A percentile compares a stretch with the other conserved stretches of the same genome.
Evolutionary conservation across 1,140 invertebrate species (phyloP).

Genomic region (Calosoma granatense): DNA sequence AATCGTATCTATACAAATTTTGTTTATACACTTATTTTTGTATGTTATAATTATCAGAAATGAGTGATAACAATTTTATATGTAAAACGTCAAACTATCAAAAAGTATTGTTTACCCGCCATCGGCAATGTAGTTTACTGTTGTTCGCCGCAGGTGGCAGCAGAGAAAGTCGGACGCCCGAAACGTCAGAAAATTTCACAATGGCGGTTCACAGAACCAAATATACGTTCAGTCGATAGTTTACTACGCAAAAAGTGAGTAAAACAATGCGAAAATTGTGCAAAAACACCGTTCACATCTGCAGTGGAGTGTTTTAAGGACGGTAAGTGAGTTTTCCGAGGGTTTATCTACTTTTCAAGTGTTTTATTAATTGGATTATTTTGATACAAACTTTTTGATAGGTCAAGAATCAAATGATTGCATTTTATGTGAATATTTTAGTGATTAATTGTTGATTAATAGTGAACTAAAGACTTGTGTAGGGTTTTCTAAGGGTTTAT

Average conservation of each 20-base stretch:
- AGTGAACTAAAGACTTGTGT: background rate
- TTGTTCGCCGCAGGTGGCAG: background rate
- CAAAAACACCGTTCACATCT: background rate
- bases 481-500: no score
- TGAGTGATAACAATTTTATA: no score
- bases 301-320: background rate
- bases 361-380: background rate
- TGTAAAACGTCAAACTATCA: no score
- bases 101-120: no score
- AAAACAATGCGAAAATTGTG: background rate
- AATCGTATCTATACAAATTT: no score
- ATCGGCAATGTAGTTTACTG: background rate
- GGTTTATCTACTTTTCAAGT: background rate
- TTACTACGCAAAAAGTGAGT: background rate
- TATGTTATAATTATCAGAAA: no score
- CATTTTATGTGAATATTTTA: background rate
- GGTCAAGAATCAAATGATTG: background rate
- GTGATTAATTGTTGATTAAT: background rate
- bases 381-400: background rate
- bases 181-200: conserved; percentile 1
- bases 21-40: no score
- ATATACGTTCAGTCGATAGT: background rate
- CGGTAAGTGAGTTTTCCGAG: background rate
- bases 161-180: background rate
- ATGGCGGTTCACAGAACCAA: background rate